Base-by-base conservation (phyloP, 2,888 invertebrate species). In the Ophioninae sp. region DNA sequence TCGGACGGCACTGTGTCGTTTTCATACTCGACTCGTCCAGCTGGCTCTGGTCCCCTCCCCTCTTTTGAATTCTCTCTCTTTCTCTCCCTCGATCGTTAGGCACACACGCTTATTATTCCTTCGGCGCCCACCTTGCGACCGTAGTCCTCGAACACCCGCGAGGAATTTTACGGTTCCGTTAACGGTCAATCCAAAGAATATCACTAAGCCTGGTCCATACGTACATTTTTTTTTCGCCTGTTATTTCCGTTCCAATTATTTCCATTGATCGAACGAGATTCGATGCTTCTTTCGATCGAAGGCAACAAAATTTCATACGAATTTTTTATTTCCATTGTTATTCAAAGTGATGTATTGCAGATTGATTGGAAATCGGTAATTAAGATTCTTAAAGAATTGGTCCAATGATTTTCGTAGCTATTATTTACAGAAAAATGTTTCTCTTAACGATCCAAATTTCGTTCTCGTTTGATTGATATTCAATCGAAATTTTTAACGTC, bases 161-260 rank as follows among this genome's bases (percentile, higher is more conserved):
- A 37, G 41, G 39, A 21, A 74, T 70, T 75, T 62, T 73, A 72
- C 72, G 21, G 85, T 87, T 81, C 88, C 87, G 88, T 87, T 88
- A 87, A 85, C 86, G 84, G 86, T 87, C 86, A 85, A 86, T 78
- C 57, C 50, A 50, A 82, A 56, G 59, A 41, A 82, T 37, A 68
- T 75, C 30, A 37, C 65, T 67, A 41, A 70, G 78, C 69, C 72
- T 68, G 20, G 70, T 57, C 39, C 13, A 23, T 44, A 23, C 13
- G 23, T 20, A 10, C 2, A 73, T 59, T 72, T 41, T 73, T 41
- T 73, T 73, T 62, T 44, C 44, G n/a, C 62, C 44, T 50, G 7
- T 7, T 7, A n/a, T 59, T 21, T 8, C 1, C 20, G 7, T 8
- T 21, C 59, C 10, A 21, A 2, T 6, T 20, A 59, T 59, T 59